Percentiles rank a stretch among this genome's conserved stretches.
These are phyloP conservation scores for Bombycilla garrulus DNA, from an alignment of 2,113 vertebrate species.

Conservation along the genomic window DNA sequence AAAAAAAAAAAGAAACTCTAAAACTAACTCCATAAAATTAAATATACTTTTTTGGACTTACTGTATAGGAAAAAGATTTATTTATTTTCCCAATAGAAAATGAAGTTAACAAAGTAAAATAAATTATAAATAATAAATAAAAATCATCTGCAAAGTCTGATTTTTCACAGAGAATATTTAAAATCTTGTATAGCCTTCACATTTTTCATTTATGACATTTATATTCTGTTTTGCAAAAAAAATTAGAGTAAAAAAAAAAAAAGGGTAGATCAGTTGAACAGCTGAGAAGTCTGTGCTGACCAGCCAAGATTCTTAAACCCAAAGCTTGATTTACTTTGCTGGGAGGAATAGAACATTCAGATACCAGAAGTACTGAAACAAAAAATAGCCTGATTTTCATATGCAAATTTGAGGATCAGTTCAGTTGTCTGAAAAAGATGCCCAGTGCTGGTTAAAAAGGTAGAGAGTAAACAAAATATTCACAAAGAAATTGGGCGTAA, in stretches of 20 bases:
- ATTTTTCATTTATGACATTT: background rate
- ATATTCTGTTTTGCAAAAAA: background rate
- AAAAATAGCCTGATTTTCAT: background rate
- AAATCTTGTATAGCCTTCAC: background rate
- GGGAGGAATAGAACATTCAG: background rate
- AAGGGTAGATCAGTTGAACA: background rate
- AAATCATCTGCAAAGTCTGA: background rate
- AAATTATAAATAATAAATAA: background rate
- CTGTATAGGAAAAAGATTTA: background rate
- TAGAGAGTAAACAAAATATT: background rate
- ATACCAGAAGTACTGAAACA: background rate
- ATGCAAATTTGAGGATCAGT: background rate
- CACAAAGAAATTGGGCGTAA: background rate
- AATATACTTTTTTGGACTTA: background rate
- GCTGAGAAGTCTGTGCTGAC: background rate
- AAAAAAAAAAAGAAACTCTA: background rate
- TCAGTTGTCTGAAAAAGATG: background rate
- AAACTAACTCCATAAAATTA: background rate
- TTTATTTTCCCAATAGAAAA: background rate
- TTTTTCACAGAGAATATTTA: background rate
- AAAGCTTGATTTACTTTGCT: background rate
- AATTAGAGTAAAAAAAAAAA: background rate
- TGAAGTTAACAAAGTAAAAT: background rate
- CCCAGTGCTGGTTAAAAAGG: background rate
- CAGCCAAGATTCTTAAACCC: background rate